Evolutionary conservation across 2,888 invertebrate genomes (phyloP).

Genomic region (Drosophila infuscata): DNA sequence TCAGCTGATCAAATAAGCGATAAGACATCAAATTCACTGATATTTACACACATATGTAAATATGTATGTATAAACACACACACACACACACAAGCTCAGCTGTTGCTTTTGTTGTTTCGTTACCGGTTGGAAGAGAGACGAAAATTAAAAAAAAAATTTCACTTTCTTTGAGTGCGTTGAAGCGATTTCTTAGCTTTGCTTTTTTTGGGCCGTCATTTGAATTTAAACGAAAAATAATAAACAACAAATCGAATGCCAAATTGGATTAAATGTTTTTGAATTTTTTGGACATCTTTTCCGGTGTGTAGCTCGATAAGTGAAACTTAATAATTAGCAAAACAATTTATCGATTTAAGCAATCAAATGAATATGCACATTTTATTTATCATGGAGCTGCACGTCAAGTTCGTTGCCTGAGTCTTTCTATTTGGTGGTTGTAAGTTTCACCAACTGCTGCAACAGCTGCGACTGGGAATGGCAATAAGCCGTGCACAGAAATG

Average conservation of each 20-base stretch:
- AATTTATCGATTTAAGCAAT: conserved; percentile 12
- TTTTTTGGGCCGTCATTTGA: conserved; percentile 26
- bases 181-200: conserved; percentile 31
- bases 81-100: conserved; percentile 23
- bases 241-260: conserved; percentile 50
- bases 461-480: conserved; percentile 49
- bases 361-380: conserved; percentile 63
- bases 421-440: conserved; percentile 52
- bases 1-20: conserved; percentile 25
- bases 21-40: conserved; percentile 6
- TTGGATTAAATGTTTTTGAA: conserved; percentile 30
- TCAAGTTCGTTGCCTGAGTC: conserved; percentile 62
- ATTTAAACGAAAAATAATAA: conserved; percentile 35
- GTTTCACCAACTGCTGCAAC: conserved; percentile 62
- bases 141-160: conserved; percentile 62
- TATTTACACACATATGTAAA: conserved; percentile 1
- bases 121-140: conserved; percentile 38
- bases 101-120: conserved; percentile 46
- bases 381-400: conserved; percentile 22
- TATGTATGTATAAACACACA: conserved; percentile 19
- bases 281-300: conserved; percentile 52
- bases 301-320: conserved; percentile 51
- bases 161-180: conserved; percentile 67
- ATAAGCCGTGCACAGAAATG: conserved; percentile 61
- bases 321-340: conserved; percentile 36